Evolutionary conservation across 2,113 vertebrate genomes (phyloP), one percentile per base, ranked within the genome.

Genomic region (Nanorana parkeri): DNA sequence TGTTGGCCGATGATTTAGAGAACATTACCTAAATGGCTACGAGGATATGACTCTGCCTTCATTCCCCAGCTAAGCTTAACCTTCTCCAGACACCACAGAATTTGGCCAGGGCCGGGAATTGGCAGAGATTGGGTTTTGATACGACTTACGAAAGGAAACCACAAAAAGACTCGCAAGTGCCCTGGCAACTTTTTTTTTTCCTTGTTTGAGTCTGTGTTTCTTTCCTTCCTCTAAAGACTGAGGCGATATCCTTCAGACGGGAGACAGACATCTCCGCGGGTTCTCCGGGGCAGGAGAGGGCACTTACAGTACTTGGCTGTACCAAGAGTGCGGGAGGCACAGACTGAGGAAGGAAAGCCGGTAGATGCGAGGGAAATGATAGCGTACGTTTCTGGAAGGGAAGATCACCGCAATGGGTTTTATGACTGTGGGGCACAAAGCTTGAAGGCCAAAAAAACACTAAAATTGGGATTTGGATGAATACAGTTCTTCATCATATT

Each of bases 101-200:
- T 71, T 91, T 71, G 91, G 93, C 93, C 92, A 93, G 90, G 64
- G 72, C 88, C 86, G 52, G 74, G 86, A 83, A 88, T 89, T 90
- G 89, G 91, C 90, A 90, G 89, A 85, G 85, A 85, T 85, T 86
- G 85, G 83, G 80, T 89, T 89, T 92, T 89, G 92, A 91, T 86
- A 89, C 92, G 93, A 93, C 92, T 94, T 93, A 92, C 91, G 92
- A 90, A n/a, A 94, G 90, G 94, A 94, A 94, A 92, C 93, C 92
- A 91, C 93, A 94, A 93, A 91, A 92, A 91, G 92, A 92, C 94
- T 93, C 93, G 89, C 93, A 93, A 91, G 91, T 88, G 91, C 68
- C 90, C 86, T 92, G 89, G 92, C 90, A 75, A 76, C 63, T 41
- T 51, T 65, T 47, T 47, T 47, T 15, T 47, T 47, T 47, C 13